Evolutionary conservation across 2,797 vertebrate genomes (phyloP).

Genomic region (Sebastes alutus): DNA sequence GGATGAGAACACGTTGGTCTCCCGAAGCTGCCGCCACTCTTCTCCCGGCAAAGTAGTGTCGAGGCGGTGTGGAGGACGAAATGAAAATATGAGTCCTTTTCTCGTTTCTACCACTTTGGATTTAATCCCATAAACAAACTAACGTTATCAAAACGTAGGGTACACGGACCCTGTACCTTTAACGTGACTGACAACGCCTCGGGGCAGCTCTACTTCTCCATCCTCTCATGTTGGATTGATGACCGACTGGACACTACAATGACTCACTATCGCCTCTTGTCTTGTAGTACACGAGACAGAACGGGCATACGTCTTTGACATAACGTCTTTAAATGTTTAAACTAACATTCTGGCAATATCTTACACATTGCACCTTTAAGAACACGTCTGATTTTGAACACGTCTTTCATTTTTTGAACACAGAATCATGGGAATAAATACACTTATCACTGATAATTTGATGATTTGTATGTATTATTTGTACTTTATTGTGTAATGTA

Average conservation of each 20-base stretch:
- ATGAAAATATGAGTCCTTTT: no score
- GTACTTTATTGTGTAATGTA: background rate
- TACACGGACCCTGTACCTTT: background rate
- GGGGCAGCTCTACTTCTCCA: background rate
- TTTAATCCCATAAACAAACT: no score
- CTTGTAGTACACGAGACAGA: background rate
- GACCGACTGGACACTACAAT: background rate
- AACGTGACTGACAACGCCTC: background rate
- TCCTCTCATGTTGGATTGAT: background rate
- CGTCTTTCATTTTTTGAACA: background rate
- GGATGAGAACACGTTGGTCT: background rate
- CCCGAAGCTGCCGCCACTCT: background rate
- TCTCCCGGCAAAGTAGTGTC: no score
- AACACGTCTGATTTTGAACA: background rate
- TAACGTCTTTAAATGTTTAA: background rate
- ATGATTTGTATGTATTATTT: background rate
- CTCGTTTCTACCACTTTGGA: no score
- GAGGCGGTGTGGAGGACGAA: fast-evolving
- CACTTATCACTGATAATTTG: background rate
- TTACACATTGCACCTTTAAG: background rate
- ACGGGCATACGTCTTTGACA: background rate
- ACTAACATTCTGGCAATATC: background rate
- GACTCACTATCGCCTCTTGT: background rate
- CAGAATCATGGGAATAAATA: background rate
- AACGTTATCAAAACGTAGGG: no score